A percentile compares a stretch with the other conserved stretches of the same genome.
These are phyloP conservation scores for Lampropteryx suffumata DNA, from an alignment of 2,888 invertebrate species.

Conservation along the genomic window DNA sequence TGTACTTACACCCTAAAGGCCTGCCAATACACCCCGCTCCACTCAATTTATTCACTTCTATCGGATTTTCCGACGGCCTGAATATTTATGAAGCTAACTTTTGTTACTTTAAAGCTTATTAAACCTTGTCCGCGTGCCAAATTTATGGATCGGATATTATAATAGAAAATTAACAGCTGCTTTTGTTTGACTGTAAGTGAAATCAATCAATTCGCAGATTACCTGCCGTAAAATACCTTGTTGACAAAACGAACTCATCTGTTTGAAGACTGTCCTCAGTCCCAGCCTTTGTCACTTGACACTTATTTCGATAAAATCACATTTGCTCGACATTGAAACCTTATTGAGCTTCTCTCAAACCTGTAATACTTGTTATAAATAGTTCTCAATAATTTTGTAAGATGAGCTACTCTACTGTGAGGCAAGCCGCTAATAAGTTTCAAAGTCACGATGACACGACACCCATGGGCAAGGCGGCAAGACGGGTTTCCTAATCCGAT, in stretches of 20 bases:
- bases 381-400: slow-evolving; percentile 16
- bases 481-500: slow-evolving; percentile 35
- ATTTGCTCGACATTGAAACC: slow-evolving; percentile 9
- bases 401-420: slow-evolving; percentile 19
- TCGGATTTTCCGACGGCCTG: slow-evolving; percentile 53
- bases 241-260: not conserved
- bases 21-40: slow-evolving; percentile 52
- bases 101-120: slow-evolving; percentile 56
- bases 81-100: slow-evolving; percentile 70
- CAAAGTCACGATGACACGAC: slow-evolving; percentile 48
- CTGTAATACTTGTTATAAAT: not conserved
- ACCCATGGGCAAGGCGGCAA: slow-evolving; percentile 15
- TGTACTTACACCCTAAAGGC: slow-evolving; percentile 17
- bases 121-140: slow-evolving; percentile 48
- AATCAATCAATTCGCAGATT: slow-evolving; percentile 5
- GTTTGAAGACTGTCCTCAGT: too few relatives aligned
- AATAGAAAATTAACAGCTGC: slow-evolving; percentile 36
- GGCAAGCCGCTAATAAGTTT: slow-evolving; percentile 38
- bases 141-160: slow-evolving; percentile 42
- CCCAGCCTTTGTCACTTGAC: too few relatives aligned
- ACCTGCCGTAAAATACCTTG: not conserved
- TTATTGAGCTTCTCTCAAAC: slow-evolving; percentile 14
- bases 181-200: slow-evolving; percentile 13
- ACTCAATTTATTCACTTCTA: slow-evolving; percentile 63
- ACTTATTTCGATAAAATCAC: too few relatives aligned